These are phyloP conservation scores for Amorpha juglandis DNA, from an alignment of 2,888 invertebrate genomes.

Conservation along the genomic window DNA sequence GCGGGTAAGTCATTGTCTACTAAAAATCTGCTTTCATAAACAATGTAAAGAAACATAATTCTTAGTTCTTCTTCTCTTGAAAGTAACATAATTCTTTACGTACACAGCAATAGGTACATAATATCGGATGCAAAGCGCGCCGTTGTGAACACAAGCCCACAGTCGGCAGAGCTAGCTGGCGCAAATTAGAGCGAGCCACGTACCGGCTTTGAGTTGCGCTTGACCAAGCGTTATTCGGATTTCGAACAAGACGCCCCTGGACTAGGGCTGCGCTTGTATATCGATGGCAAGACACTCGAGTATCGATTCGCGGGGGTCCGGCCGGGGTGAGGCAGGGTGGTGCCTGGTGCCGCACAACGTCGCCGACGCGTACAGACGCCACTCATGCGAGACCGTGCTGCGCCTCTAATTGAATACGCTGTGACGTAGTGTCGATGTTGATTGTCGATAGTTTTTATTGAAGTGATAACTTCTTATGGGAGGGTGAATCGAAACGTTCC, in stretches of 20 bases:
- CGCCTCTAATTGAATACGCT: constrained; percentile 75
- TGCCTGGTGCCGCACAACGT: constrained; percentile 50
- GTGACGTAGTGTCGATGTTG: constrained; percentile 56
- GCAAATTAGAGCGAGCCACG: constrained; percentile 74
- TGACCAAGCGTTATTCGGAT: constrained; percentile 81
- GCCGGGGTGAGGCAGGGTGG: constrained; percentile 41
- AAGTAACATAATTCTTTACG: constrained; percentile 15
- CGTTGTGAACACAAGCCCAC: constrained; percentile 35
- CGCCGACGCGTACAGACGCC: constrained; percentile 72
- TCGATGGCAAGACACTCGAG: constrained; percentile 65
- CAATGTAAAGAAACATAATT: background rate
- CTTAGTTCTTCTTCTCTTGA: too few relatives aligned
- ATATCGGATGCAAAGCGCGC: constrained; percentile 24
- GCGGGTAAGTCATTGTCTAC: background rate
- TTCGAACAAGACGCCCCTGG: constrained; percentile 71
- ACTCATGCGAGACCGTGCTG: constrained; percentile 77
- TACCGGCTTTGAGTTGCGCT: constrained; percentile 76
- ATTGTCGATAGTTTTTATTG: constrained; percentile 42
- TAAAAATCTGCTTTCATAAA: background rate
- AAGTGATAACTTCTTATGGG: background rate
- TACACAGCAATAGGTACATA: constrained; percentile 12
- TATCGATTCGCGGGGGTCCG: constrained; percentile 66
- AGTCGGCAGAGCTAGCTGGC: constrained; percentile 49
- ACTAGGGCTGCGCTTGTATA: constrained; percentile 57
- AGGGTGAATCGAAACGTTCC: too few relatives aligned